phyloP scores from a whole-genome alignment of 2,888 invertebrate genomes.

The Actias luna region DNA sequence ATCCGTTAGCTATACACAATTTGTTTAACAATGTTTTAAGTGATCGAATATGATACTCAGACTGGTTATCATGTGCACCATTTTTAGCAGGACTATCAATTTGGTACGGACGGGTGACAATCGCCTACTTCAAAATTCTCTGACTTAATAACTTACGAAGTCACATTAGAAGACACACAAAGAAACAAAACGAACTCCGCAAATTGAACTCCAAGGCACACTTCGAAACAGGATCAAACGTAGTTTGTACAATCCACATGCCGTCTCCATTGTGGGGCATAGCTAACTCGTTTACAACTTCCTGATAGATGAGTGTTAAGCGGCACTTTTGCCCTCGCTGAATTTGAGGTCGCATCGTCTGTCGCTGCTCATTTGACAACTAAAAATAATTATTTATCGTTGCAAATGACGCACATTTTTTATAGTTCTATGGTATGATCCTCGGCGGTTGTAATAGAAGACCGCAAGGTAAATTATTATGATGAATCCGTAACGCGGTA shows the following conservation, averaged over 20 bases:
- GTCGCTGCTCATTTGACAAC: neutral
- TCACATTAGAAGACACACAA: neutral
- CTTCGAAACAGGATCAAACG: neutral
- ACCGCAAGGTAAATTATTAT: too few relatives aligned
- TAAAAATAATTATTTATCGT: neutral
- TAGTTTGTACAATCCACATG: constrained; percentile 8
- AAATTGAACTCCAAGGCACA: constrained; percentile 1
- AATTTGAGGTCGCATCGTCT: neutral
- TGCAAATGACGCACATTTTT: neutral
- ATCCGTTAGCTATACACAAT: neutral
- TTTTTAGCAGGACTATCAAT: neutral
- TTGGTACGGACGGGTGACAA: neutral
- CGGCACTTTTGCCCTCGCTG: constrained; percentile 2
- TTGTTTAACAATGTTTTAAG: neutral
- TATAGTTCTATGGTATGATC: too few relatives aligned
- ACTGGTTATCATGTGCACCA: neutral
- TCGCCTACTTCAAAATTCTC: neutral
- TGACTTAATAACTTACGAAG: neutral
- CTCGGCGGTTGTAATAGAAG: too few relatives aligned
- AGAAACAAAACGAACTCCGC: constrained; percentile 2
- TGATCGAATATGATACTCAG: neutral
- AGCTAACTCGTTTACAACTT: constrained; percentile 11
- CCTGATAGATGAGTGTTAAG: constrained; percentile 15
- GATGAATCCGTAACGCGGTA: too few relatives aligned
- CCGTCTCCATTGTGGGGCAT: neutral